Conservation (phyloP, 1,140 invertebrate species). For the Sycobia sp. region DNA sequence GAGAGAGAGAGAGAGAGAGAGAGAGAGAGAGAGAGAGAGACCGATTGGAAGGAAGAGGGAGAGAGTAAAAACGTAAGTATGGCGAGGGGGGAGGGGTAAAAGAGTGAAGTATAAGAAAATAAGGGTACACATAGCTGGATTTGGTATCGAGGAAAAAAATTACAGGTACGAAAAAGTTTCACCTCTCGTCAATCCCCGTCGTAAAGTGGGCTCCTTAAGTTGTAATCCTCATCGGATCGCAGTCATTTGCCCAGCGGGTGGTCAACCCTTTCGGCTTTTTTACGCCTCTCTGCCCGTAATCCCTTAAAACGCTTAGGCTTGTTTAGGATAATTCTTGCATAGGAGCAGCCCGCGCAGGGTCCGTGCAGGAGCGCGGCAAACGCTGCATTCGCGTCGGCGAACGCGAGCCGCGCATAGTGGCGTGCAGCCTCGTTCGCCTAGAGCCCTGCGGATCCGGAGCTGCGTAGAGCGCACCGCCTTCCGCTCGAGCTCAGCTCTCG, state of each 20-base stretch:
- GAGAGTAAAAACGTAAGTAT: slow-evolving; percentile 7
- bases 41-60: slow-evolving; percentile 4
- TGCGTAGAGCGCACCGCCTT: no score
- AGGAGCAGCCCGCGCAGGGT: no score
- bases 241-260: slow-evolving; percentile 45
- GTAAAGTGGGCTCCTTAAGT: slow-evolving; percentile 2
- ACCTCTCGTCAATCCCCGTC: background rate
- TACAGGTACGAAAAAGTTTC: slow-evolving; percentile 5
- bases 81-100: slow-evolving; percentile 11
- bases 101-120: background rate
- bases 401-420: no score
- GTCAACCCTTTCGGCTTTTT: slow-evolving; percentile 51
- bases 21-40: slow-evolving; percentile 1
- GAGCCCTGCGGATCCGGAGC: no score
- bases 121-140: no score
- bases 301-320: slow-evolving; percentile 52
- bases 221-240: slow-evolving; percentile 2
- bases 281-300: slow-evolving; percentile 48
- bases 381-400: no score
- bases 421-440: no score
- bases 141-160: slow-evolving; percentile 5
- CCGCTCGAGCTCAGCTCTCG: no score
- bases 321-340: slow-evolving; percentile 38
- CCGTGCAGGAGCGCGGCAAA: no score
- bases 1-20: no score